Evolutionary conservation across 2,113 vertebrate genomes (phyloP), one percentile per base, ranked within the genome.

Genomic region (Raja brachyura): DNA sequence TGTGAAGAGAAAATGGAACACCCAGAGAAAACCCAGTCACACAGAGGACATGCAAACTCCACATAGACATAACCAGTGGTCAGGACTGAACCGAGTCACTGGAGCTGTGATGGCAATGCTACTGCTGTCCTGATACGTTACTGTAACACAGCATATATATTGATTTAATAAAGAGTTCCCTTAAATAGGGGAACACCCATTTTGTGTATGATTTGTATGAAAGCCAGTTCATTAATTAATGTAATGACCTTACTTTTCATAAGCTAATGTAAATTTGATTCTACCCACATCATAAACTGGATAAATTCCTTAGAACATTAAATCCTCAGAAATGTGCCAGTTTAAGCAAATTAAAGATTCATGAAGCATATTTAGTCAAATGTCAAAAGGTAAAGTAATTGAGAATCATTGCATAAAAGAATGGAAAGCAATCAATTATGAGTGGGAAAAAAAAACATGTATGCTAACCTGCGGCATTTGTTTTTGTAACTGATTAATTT

Each of bases 401-500:
- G 18, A 92, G 63, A 39, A 39, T 6, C 20, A 0, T 25, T 48
- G 11, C 66, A 92, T 48, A 90, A 70, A 70, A 92, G 16, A 92
- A 70, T 13, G 63, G 83, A 31, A 28, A 0, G n/a, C 56, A 61
- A 61, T 90, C 63, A 39, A 48, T 5, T 68, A 31, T 70, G 66
- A 73, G 33, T 48, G 33, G 33, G 20, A 70, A 33, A 76, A 76
- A 92, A 73, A 22, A 92, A 92, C 66, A 20, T 92, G 66, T 92
- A 70, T 92, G 73, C 88, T 73, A 73, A 92, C 66, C 88, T 13
- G 66, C 5, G 48, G 63, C 90, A 92, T 92, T n/a, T 92, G 90
- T 39, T 92, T 92, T 73, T 68, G 18, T 92, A 92, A 74, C 31
- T 70, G 90, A 33, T 70, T 73, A 92, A 92, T 92, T 92, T 73